Evolutionary conservation across 2,797 vertebrate species (phyloP).

Genomic region (Protonibea diacanthus): DNA sequence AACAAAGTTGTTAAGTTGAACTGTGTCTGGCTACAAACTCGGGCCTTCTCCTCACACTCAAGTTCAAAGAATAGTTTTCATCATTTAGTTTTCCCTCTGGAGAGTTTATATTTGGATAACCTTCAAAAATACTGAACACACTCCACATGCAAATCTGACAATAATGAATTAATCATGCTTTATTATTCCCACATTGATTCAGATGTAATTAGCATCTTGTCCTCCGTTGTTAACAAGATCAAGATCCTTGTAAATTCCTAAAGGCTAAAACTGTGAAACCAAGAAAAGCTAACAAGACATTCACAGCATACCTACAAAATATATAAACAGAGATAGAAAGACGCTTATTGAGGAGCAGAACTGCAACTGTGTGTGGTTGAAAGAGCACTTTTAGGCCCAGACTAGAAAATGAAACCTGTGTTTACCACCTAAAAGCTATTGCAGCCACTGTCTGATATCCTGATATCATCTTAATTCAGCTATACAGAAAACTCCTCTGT

Average conservation of each 20-base stretch:
- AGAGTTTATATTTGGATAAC: slow-evolving; percentile 18
- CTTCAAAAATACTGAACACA: slow-evolving; percentile 37
- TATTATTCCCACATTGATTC: slow-evolving; percentile 14
- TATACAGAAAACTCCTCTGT: background rate
- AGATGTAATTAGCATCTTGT: slow-evolving; percentile 5
- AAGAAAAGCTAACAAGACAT: background rate
- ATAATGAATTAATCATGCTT: slow-evolving; percentile 5
- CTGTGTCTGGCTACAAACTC: background rate
- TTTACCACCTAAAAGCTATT: background rate
- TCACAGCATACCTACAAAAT: background rate
- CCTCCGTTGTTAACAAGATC: background rate
- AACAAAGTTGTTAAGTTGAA: background rate
- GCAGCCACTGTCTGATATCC: background rate
- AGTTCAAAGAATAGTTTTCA: slow-evolving; percentile 10
- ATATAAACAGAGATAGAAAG: background rate
- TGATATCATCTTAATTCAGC: background rate
- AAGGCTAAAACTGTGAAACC: slow-evolving; percentile 17
- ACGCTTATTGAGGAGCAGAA: background rate
- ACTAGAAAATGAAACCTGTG: slow-evolving; percentile 1
- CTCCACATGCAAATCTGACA: slow-evolving; percentile 35
- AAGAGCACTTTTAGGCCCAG: background rate
- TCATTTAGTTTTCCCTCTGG: background rate
- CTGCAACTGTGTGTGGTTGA: background rate
- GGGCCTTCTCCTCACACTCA: background rate
- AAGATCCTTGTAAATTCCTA: slow-evolving; percentile 8